A percentile compares a stretch with the other conserved stretches of the same genome.
phyloP scores from a whole-genome alignment of 2,797 vertebrate species.

The Falco columbarius region DNA sequence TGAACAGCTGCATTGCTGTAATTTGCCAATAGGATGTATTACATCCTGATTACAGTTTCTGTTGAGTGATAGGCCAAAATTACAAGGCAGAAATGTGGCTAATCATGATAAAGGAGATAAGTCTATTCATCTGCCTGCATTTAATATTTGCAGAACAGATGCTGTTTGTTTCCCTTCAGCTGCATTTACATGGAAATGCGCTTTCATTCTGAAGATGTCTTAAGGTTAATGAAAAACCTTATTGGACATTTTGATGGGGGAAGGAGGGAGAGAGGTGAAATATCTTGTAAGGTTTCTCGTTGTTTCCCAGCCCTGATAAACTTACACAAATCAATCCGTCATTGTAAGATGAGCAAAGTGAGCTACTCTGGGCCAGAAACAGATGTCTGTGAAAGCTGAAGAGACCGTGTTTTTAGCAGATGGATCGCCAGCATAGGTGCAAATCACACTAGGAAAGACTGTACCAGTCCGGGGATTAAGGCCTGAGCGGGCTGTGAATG shows the following conservation, averaged over 20 bases:
- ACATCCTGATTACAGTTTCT: constrained; percentile 59
- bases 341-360: neutral
- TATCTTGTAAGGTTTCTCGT: neutral
- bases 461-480: neutral
- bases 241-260: neutral
- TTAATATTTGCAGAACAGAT: constrained; percentile 55
- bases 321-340: neutral
- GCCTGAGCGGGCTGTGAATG: neutral
- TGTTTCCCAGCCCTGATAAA: neutral
- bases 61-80: constrained; percentile 52
- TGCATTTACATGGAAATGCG: neutral
- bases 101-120: constrained; percentile 56
- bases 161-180: constrained; percentile 28
- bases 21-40: constrained; percentile 60
- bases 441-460: neutral
- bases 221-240: constrained; percentile 35
- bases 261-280: neutral
- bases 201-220: neutral
- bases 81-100: constrained; percentile 45
- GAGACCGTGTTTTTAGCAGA: neutral
- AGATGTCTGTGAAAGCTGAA: neutral
- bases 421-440: neutral
- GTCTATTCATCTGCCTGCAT: constrained; percentile 12
- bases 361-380: neutral
- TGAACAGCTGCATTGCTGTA: constrained; percentile 36